phyloP scores from a whole-genome alignment of 2,888 invertebrate species.

The Dicyrtomina minuta region DNA sequence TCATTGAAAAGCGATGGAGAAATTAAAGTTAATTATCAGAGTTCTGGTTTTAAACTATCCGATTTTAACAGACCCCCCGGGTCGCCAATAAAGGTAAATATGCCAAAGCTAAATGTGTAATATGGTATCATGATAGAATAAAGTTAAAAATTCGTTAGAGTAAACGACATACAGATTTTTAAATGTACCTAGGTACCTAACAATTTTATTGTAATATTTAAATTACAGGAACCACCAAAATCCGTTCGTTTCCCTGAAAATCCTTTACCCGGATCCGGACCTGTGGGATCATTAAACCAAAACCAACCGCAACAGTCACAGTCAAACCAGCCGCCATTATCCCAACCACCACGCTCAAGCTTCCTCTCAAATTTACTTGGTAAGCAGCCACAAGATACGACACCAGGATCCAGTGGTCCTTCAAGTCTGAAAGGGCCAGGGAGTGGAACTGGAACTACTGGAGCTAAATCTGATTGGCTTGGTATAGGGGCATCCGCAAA shows the following conservation, averaged over 20 bases:
- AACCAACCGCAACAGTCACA: background rate
- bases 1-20: constrained; percentile 31
- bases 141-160: background rate
- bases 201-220: background rate
- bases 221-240: constrained; percentile 17
- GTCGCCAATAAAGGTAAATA: background rate
- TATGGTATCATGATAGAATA: background rate
- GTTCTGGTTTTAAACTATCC: constrained; percentile 34
- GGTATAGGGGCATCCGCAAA: constrained; percentile 2
- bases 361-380: background rate
- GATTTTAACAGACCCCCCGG: constrained; percentile 32
- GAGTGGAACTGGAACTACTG: background rate
- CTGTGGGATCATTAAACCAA: background rate
- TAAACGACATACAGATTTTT: background rate
- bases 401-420: background rate
- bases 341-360: background rate
- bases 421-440: background rate
- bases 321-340: background rate
- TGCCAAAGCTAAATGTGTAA: background rate
- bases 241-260: constrained; percentile 26
- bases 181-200: background rate
- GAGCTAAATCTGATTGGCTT: constrained; percentile 24
- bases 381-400: background rate
- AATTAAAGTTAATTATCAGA: constrained; percentile 22
- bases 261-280: background rate